These are phyloP conservation scores for Lethrus apterus DNA, from an alignment of 1,140 invertebrate species.

Conservation along the genomic window DNA sequence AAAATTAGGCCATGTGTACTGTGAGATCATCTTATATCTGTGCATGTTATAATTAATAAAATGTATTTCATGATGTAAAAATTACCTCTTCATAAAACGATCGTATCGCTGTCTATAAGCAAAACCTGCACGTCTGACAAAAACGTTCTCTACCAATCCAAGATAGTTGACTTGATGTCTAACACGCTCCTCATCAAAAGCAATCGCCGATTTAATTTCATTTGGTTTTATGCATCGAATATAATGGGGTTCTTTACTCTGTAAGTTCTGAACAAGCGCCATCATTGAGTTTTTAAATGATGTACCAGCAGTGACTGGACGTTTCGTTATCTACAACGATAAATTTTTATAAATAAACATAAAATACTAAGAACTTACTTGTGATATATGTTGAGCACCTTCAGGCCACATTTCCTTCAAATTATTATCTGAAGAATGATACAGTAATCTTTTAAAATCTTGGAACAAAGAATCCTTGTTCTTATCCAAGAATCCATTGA, in stretches of 20 bases:
- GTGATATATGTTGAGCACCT: constrained; percentile 81
- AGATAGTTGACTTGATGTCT: constrained; percentile 87
- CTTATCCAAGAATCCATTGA: constrained; percentile 89
- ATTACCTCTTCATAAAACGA: constrained; percentile 70
- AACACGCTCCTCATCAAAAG: constrained; percentile 73
- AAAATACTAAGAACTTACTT: constrained; percentile 46
- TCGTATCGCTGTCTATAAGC: constrained; percentile 86
- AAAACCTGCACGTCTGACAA: constrained; percentile 89
- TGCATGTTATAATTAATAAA: not conserved
- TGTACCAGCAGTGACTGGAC: constrained; percentile 86
- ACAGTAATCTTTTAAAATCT: constrained; percentile 89
- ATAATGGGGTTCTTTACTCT: constrained; percentile 91
- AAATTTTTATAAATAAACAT: constrained; percentile 1
- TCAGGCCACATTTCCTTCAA: constrained; percentile 92
- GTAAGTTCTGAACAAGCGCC: constrained; percentile 78
- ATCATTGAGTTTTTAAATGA: constrained; percentile 94
- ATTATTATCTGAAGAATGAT: constrained; percentile 67
- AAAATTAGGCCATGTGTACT: constrained; percentile 93
- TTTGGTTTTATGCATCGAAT: constrained; percentile 96
- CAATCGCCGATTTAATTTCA: constrained; percentile 77
- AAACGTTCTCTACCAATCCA: constrained; percentile 86
- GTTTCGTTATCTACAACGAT: constrained; percentile 74
- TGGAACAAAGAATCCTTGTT: constrained; percentile 94
- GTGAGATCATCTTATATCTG: constrained; percentile 93
- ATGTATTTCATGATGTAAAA: not conserved